phyloP scores from a whole-genome alignment of 2,797 vertebrate genomes.

The Geotrypetes seraphini region DNA sequence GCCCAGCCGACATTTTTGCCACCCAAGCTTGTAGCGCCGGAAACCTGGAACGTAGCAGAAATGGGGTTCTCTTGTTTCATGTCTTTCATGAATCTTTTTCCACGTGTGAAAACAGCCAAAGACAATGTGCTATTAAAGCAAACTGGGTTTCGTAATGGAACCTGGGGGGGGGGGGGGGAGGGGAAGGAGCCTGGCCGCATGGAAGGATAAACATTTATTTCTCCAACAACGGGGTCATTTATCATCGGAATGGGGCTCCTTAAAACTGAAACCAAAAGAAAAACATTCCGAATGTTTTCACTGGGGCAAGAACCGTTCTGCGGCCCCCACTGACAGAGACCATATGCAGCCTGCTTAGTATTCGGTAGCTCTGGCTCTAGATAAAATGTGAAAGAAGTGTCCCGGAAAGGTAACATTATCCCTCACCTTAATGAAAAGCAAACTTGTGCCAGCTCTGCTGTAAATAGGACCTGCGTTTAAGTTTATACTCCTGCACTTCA shows the following conservation, averaged over 20 bases:
- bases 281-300: slow-evolving; percentile 37
- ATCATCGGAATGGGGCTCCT: slow-evolving; percentile 27
- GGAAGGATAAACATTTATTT: no score
- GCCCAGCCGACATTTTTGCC: no score
- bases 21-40: no score
- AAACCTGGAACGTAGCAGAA: no score
- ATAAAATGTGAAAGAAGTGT: slow-evolving; percentile 36
- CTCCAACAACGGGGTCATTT: slow-evolving; percentile 26
- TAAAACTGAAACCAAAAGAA: slow-evolving; percentile 30
- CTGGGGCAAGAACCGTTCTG: slow-evolving; percentile 37
- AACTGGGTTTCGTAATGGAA: no score
- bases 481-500: slow-evolving; percentile 31
- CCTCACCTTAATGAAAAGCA: slow-evolving; percentile 38
- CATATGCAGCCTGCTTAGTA: slow-evolving; percentile 39
- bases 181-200: not conserved
- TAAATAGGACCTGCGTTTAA: slow-evolving; percentile 35
- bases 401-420: slow-evolving; percentile 40
- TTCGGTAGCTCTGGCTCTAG: slow-evolving; percentile 14
- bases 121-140: no score
- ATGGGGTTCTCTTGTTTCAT: no score
- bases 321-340: slow-evolving; percentile 36
- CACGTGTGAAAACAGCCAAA: no score
- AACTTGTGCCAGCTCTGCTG: slow-evolving; percentile 16
- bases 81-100: no score
- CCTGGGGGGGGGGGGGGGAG: not conserved